Conservation (phyloP, 2,113 vertebrate species). For the Chloroceryle aenea region DNA sequence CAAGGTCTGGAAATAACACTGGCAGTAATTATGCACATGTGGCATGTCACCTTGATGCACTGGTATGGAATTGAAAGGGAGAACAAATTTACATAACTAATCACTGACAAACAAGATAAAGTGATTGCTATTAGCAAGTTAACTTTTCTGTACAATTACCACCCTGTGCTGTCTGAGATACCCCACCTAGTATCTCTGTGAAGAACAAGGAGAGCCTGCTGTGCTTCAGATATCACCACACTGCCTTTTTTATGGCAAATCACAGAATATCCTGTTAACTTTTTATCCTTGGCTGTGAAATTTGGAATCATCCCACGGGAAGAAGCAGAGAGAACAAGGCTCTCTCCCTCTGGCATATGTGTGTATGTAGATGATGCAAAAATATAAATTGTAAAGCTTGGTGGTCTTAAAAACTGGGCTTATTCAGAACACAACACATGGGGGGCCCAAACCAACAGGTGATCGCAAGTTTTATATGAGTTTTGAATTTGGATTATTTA, state of each 20-base stretch:
- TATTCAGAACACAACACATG: not conserved
- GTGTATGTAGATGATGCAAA: not conserved
- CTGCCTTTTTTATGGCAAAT: not conserved
- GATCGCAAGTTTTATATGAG: not conserved
- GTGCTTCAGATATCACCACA: constrained; percentile 20
- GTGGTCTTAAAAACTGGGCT: not conserved
- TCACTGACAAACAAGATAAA: constrained; percentile 70
- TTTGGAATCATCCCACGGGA: not conserved
- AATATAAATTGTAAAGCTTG: not conserved
- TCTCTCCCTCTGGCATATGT: not conserved
- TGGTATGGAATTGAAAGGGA: constrained; percentile 41
- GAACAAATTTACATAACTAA: constrained; percentile 68
- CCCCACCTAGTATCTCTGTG: not conserved
- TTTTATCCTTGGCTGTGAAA: constrained; percentile 25
- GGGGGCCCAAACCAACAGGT: not conserved
- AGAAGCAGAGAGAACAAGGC: not conserved
- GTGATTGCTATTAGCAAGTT: constrained; percentile 67
- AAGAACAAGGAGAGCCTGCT: constrained; percentile 40
- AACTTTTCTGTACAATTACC: constrained; percentile 66
- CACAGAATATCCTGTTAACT: constrained; percentile 15
- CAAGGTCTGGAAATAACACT: constrained; percentile 62
- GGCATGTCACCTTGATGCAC: constrained; percentile 64
- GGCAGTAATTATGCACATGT: constrained; percentile 61
- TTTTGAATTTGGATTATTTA: not conserved
- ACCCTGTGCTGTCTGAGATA: constrained; percentile 48